These are phyloP conservation scores for Centropyge bicolor DNA, from an alignment of 2,797 vertebrate species.

Conservation along the genomic window DNA sequence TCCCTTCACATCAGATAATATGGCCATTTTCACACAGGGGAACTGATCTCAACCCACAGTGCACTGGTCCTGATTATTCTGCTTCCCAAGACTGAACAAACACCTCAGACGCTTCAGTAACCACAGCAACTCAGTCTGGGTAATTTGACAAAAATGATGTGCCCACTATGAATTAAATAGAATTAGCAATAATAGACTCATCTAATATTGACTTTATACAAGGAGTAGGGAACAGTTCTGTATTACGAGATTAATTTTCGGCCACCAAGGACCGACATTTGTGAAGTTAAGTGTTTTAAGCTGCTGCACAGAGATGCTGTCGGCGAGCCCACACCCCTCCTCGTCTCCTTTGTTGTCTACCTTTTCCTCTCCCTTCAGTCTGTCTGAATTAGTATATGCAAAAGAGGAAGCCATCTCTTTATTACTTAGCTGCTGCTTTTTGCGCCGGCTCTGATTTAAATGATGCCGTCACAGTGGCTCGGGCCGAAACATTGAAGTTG, in stretches of 20 bases:
- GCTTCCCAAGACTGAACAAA: slow-evolving; percentile 22
- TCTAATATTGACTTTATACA: background rate
- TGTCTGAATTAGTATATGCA: background rate
- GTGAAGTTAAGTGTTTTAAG: background rate
- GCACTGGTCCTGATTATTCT: slow-evolving; percentile 20
- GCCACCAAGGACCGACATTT: background rate
- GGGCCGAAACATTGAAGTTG: background rate
- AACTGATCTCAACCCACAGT: slow-evolving; percentile 15
- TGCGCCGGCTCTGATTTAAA: background rate
- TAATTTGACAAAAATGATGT: slow-evolving; percentile 4
- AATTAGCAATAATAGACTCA: slow-evolving; percentile 10
- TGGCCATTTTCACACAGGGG: slow-evolving; percentile 46
- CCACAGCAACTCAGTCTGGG: background rate
- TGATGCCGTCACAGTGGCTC: background rate
- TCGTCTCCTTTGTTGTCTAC: background rate
- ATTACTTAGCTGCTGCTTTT: background rate
- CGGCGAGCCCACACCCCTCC: background rate
- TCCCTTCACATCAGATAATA: slow-evolving; percentile 65
- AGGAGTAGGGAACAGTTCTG: background rate
- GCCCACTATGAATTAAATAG: background rate
- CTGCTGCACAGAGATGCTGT: background rate
- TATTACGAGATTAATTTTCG: background rate
- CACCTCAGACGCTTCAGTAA: background rate
- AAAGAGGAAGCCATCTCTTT: background rate
- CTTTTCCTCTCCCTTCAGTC: background rate